These are phyloP conservation scores for Drosophila percnosoma DNA, from an alignment of 2,888 invertebrate species.

Conservation along the genomic window DNA sequence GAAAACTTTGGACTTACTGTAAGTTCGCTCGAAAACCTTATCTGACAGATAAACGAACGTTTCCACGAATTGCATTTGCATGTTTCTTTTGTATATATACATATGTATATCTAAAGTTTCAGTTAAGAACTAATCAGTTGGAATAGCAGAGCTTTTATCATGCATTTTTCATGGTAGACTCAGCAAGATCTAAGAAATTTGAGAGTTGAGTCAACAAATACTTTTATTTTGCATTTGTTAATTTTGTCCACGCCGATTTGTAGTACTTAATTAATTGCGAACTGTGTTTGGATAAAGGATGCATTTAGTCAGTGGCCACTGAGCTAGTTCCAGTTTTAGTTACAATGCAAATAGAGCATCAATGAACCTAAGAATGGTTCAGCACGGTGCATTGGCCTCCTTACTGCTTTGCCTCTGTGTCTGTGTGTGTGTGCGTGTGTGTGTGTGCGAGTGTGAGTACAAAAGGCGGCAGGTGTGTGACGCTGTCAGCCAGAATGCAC, in stretches of 20 bases:
- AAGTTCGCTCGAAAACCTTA: too few species aligned
- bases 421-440: conserved; percentile 18
- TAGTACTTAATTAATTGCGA: background rate
- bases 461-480: conserved; percentile 54
- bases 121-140: too few species aligned
- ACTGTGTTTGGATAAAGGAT: conserved; percentile 8
- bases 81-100: too few species aligned
- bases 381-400: conserved; percentile 54
- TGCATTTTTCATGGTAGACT: background rate
- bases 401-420: background rate
- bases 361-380: conserved; percentile 28
- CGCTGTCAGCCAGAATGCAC: conserved; percentile 44
- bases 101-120: too few species aligned
- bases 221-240: background rate
- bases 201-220: background rate
- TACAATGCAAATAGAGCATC: conserved; percentile 23
- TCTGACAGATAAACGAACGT: too few species aligned
- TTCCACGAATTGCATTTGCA: too few species aligned
- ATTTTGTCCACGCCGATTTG: background rate
- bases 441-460: background rate
- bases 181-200: background rate
- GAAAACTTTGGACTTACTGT: too few species aligned
- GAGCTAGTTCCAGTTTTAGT: conserved; percentile 4
- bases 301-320: background rate
- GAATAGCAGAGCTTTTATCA: too few species aligned